These are phyloP conservation scores for Dysmachus trigonus DNA, from an alignment of 2,888 invertebrate genomes.

Conservation along the genomic window DNA sequence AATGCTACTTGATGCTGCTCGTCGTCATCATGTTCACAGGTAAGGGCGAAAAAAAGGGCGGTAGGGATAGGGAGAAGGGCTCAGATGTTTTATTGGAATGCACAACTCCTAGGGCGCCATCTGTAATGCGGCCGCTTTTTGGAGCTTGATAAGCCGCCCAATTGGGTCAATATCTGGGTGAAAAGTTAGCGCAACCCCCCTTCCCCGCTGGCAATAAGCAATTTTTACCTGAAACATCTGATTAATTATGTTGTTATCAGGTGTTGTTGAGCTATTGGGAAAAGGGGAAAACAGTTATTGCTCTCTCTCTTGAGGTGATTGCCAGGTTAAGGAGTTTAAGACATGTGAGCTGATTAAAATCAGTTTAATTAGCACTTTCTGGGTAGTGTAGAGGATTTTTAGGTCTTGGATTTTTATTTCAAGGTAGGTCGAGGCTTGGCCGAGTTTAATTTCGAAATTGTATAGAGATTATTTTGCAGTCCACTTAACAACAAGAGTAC, in stretches of 20 bases:
- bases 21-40: conserved; percentile 49
- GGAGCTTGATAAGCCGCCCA: neutral
- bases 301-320: neutral
- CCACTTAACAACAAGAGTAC: neutral
- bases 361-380: neutral
- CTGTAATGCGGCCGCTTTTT: neutral
- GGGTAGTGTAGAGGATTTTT: neutral
- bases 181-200: neutral
- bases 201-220: neutral
- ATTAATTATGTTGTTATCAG: neutral
- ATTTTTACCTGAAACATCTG: neutral
- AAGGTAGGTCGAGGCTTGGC: neutral
- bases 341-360: neutral
- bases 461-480: neutral
- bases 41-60: neutral
- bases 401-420: neutral
- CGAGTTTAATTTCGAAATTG: neutral
- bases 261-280: neutral
- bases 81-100: neutral
- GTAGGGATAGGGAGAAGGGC: neutral
- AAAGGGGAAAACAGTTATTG: neutral
- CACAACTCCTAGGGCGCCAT: neutral
- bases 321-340: neutral
- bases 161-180: neutral
- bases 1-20: conserved; percentile 47